phyloP scores from a whole-genome alignment of 2,113 vertebrate genomes.

The Callocephalon fimbriatum region DNA sequence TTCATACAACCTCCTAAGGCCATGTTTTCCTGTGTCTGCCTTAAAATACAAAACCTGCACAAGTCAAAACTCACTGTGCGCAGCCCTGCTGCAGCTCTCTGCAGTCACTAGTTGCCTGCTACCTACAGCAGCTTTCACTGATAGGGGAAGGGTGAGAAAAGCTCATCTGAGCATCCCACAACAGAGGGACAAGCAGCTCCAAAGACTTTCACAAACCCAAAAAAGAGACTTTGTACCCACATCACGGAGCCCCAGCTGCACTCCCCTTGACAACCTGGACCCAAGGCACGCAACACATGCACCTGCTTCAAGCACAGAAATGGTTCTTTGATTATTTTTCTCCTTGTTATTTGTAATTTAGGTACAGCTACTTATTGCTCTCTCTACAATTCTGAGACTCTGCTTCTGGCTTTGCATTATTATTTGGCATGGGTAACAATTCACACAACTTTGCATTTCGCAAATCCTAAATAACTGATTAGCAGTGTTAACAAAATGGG shows the following conservation, averaged over 20 bases:
- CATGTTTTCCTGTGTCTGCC: not conserved
- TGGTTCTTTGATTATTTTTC: not conserved
- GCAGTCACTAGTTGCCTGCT: not conserved
- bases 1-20: not conserved
- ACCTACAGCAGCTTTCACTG: not conserved
- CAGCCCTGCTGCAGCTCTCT: not conserved
- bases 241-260: accelerated
- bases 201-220: not conserved
- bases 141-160: not conserved
- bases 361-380: not conserved
- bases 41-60: not conserved
- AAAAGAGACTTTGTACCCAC: not conserved
- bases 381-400: not conserved
- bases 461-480: conserved; percentile 5
- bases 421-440: not conserved
- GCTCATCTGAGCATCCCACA: not conserved
- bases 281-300: accelerated
- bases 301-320: not conserved
- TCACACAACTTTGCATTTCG: not conserved
- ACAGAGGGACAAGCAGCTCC: not conserved
- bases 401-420: not conserved
- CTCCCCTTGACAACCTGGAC: not conserved
- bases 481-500: not conserved
- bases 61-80: accelerated
- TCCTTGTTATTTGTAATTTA: not conserved